These are phyloP conservation scores for Iphiclides podalirius DNA, from an alignment of 2,888 invertebrate genomes.

Conservation along the genomic window DNA sequence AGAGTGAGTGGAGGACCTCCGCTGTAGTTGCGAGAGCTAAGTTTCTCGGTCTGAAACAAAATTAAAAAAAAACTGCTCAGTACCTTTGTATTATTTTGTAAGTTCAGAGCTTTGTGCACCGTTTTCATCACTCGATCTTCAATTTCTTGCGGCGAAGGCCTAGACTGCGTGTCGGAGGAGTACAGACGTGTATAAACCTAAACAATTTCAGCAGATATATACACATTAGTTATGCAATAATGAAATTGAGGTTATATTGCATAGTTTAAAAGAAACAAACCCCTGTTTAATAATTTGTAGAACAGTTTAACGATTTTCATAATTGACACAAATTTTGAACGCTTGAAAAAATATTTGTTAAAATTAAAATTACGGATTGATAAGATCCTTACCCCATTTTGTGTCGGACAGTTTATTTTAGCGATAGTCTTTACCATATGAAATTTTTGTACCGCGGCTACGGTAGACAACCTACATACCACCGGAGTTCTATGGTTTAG, in stretches of 20 bases:
- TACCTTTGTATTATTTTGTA: slow-evolving; percentile 93
- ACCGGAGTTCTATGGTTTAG: slow-evolving; percentile 57
- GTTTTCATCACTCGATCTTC: slow-evolving; percentile 90
- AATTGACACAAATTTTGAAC: background rate
- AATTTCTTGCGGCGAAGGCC: slow-evolving; percentile 83
- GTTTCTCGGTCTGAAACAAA: slow-evolving; percentile 83
- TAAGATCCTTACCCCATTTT: slow-evolving; percentile 59
- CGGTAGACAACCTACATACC: slow-evolving; percentile 66
- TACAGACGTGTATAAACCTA: slow-evolving; percentile 63
- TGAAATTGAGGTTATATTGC: slow-evolving; percentile 62
- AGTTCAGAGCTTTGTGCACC: slow-evolving; percentile 94
- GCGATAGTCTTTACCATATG: slow-evolving; percentile 48
- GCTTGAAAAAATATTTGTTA: slow-evolving; percentile 29
- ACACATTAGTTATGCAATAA: slow-evolving; percentile 77
- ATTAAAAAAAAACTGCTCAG: slow-evolving; percentile 48
- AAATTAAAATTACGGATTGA: slow-evolving; percentile 38
- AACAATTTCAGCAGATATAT: slow-evolving; percentile 60
- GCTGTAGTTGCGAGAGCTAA: slow-evolving; percentile 86
- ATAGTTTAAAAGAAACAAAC: slow-evolving; percentile 10
- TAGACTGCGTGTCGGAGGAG: slow-evolving; percentile 60
- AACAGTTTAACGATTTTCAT: background rate
- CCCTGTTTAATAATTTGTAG: background rate
- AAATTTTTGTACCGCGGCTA: slow-evolving; percentile 63
- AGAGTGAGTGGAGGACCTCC: slow-evolving; percentile 88
- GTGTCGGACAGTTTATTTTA: slow-evolving; percentile 45